phyloP scores from a whole-genome alignment of 2,113 vertebrate genomes.

The Campylomormyrus tamandua region DNA sequence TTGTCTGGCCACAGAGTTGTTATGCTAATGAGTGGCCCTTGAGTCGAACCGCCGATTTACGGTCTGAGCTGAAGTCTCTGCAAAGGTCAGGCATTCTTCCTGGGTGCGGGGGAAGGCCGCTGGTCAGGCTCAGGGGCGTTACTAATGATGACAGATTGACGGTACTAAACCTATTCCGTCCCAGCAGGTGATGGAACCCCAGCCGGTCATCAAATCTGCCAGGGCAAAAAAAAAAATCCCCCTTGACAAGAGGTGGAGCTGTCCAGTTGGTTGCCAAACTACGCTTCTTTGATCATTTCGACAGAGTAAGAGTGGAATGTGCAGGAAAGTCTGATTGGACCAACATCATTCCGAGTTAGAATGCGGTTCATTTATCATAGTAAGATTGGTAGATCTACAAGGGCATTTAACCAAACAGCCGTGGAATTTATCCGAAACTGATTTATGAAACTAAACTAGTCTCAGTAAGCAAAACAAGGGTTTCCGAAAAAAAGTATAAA shows the following conservation, averaged over 20 bases:
- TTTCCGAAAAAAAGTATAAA: background rate
- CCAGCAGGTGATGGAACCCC: conserved; percentile 20
- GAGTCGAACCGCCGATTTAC: conserved; percentile 16
- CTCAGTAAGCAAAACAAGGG: background rate
- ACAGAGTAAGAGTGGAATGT: background rate
- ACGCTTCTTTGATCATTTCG: background rate
- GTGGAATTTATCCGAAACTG: background rate
- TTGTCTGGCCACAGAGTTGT: background rate
- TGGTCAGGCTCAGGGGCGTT: background rate
- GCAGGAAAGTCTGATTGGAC: background rate
- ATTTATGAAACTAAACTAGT: background rate
- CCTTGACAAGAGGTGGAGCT: background rate
- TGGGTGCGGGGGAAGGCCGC: conserved; percentile 8
- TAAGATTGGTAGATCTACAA: background rate
- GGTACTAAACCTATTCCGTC: conserved; percentile 10
- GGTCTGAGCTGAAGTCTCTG: background rate
- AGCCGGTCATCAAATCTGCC: background rate
- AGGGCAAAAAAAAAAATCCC: background rate
- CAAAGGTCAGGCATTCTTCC: conserved; percentile 19
- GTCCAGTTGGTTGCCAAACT: background rate
- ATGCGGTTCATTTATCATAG: background rate
- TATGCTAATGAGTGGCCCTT: conserved; percentile 3
- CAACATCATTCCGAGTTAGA: background rate
- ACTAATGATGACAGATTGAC: conserved; percentile 24
- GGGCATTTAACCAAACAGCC: background rate